Conservation (phyloP, 2,888 invertebrate genomes). For the Nowickia ferox region DNA sequence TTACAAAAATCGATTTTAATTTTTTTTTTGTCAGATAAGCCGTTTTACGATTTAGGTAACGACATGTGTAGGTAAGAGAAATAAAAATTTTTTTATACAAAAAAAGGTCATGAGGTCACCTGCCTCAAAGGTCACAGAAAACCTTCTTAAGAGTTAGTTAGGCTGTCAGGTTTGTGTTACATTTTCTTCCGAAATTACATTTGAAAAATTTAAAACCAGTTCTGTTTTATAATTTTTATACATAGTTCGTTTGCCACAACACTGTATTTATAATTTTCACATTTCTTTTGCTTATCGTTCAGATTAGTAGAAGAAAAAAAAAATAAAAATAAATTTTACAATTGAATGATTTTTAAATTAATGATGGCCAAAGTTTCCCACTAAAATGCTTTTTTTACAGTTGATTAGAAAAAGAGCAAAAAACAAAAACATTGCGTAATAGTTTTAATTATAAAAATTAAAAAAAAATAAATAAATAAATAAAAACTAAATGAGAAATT, state of each 20-base stretch:
- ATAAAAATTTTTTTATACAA: too few species aligned
- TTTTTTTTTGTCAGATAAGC: too few species aligned
- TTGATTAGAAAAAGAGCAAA: not conserved
- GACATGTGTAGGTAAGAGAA: too few species aligned
- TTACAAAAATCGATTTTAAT: too few species aligned
- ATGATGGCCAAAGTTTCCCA: conserved; percentile 21
- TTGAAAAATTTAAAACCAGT: too few species aligned
- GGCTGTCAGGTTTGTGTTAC: too few species aligned
- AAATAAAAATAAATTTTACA: conserved; percentile 23
- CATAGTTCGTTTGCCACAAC: not conserved
- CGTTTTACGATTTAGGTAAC: too few species aligned
- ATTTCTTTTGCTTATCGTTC: conserved; percentile 14
- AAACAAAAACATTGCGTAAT: conserved; percentile 74
- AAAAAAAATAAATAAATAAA: conserved; percentile 15
- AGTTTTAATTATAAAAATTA: conserved; percentile 52
- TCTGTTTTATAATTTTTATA: not conserved
- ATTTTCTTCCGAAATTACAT: too few species aligned
- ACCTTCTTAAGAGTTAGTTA: too few species aligned
- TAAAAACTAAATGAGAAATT: conserved; percentile 26
- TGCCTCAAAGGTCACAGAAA: too few species aligned
- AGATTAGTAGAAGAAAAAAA: conserved; percentile 9
- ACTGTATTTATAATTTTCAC: conserved; percentile 18
- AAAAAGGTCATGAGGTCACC: too few species aligned
- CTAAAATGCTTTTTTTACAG: conserved; percentile 10
- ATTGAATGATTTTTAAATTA: conserved; percentile 37